These are phyloP conservation scores for Thryonomys swinderianus DNA, from an alignment of 2,113 vertebrate species.

Conservation along the genomic window DNA sequence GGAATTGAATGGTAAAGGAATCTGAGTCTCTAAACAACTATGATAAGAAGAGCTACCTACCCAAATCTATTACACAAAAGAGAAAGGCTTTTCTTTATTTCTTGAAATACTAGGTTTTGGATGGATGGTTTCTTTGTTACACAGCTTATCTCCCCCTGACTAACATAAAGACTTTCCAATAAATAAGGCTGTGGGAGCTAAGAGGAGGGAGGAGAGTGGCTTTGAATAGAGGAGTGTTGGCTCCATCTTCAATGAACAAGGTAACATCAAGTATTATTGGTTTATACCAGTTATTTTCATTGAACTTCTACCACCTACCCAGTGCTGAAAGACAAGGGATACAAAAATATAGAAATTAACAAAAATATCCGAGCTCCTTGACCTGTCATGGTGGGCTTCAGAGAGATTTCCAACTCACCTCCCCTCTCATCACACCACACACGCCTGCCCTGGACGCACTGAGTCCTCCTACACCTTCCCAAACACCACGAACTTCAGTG, in stretches of 20 bases:
- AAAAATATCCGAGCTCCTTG: not conserved
- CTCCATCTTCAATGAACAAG: not conserved
- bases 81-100: not conserved
- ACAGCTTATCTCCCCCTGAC: not conserved
- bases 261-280: too few species aligned
- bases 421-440: accelerated
- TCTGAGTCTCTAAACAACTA: accelerated
- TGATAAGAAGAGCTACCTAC: not conserved
- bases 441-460: accelerated
- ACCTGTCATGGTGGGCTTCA: not conserved
- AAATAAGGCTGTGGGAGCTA: not conserved
- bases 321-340: not conserved
- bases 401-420: not conserved
- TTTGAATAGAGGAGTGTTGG: not conserved
- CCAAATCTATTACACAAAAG: not conserved
- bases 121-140: not conserved
- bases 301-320: not conserved
- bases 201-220: not conserved
- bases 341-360: not conserved
- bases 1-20: not conserved
- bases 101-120: not conserved
- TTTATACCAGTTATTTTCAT: not conserved
- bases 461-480: not conserved
- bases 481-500: accelerated
- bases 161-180: not conserved